phyloP scores from a whole-genome alignment of 2,797 vertebrate genomes.

The Coregonus sp. region DNA sequence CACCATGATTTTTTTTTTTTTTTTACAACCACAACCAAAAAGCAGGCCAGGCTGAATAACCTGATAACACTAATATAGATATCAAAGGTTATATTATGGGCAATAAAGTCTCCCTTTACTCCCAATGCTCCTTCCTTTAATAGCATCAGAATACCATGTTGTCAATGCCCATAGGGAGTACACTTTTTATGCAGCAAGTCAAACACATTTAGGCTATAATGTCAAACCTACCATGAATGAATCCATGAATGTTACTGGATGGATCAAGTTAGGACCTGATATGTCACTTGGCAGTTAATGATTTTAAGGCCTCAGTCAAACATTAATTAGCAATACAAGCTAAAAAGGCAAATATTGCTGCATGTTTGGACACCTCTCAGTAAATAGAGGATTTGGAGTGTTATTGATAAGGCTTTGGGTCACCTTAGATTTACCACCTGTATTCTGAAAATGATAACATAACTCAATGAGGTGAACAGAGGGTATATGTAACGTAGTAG shows the following conservation, averaged over 20 bases:
- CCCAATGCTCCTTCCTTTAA: neutral
- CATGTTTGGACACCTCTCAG: constrained; percentile 7
- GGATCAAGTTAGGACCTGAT: neutral
- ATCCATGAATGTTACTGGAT: neutral
- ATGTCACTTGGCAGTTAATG: neutral
- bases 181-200: neutral
- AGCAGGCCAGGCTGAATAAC: neutral
- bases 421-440: neutral
- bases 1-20: neutral
- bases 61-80: neutral
- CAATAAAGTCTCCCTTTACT: neutral
- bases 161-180: neutral
- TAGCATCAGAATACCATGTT: neutral
- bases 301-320: constrained; percentile 1
- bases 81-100: neutral
- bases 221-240: neutral
- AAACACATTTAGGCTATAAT: neutral
- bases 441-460: neutral
- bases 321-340: neutral
- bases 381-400: neutral
- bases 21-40: neutral
- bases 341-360: neutral
- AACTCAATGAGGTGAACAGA: neutral
- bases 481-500: neutral
- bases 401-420: neutral